These are phyloP conservation scores for Sebastes minor DNA, from an alignment of 2,797 vertebrate genomes.

Conservation along the genomic window DNA sequence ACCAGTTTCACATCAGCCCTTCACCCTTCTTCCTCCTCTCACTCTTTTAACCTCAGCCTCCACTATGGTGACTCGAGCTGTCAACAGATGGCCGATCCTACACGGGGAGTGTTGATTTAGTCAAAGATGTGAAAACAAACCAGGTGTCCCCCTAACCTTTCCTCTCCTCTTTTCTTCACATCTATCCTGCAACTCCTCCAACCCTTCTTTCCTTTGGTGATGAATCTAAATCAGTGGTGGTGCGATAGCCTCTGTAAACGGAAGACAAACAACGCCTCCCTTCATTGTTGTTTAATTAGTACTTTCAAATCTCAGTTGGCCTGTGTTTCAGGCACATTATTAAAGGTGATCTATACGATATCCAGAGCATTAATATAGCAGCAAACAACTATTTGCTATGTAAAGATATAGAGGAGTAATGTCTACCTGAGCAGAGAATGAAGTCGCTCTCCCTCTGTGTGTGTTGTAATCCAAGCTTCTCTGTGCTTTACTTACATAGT, in stretches of 20 bases:
- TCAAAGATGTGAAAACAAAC: slow-evolving; percentile 65
- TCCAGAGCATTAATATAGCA: no score
- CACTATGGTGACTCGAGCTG: slow-evolving; percentile 59
- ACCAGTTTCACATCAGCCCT: neutral
- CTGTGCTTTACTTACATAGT: no score
- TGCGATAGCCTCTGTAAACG: neutral
- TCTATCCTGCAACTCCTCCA: neutral
- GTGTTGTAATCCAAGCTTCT: no score
- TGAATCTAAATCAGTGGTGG: neutral
- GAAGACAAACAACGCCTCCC: neutral
- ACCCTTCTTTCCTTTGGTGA: neutral
- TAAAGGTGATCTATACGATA: neutral
- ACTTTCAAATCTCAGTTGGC: neutral
- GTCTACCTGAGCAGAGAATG: no score
- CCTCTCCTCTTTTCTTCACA: neutral
- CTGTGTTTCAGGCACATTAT: neutral
- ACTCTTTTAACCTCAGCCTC: slow-evolving; percentile 44
- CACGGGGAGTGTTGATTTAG: slow-evolving; percentile 62
- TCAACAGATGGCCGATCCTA: slow-evolving; percentile 66
- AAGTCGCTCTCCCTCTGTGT: no score
- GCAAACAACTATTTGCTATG: no score
- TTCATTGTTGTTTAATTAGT: neutral
- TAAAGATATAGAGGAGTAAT: no score
- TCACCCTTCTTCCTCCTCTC: slow-evolving; percentile 21
- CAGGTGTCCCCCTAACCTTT: slow-evolving; percentile 41